Conservation (phyloP, 1,140 invertebrate species). For the Propsilocerus akamusi region DNA sequence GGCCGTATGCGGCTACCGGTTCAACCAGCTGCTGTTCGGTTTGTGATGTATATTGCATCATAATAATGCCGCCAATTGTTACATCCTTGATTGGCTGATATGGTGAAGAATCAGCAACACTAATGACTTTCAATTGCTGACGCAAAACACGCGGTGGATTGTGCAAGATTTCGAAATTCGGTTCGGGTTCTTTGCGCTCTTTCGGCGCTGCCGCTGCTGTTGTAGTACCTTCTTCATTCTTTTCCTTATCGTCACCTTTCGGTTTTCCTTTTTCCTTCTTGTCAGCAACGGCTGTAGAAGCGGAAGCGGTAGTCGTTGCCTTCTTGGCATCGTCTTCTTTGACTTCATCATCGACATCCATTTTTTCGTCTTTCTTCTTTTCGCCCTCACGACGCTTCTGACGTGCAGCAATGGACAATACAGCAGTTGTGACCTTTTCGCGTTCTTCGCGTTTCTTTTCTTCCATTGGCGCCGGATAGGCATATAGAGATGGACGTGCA, state of each 20-base stretch:
- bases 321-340: slow-evolving; percentile 34
- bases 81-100: slow-evolving; percentile 83
- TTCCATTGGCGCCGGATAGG: slow-evolving; percentile 90
- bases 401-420: slow-evolving; percentile 89
- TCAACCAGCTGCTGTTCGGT: slow-evolving; percentile 80
- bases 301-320: slow-evolving; percentile 29
- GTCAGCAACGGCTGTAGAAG: slow-evolving; percentile 27
- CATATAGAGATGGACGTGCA: slow-evolving; percentile 86
- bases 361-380: slow-evolving; percentile 39
- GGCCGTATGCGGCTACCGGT: slow-evolving; percentile 82
- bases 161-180: slow-evolving; percentile 75
- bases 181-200: slow-evolving; percentile 68
- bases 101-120: slow-evolving; percentile 56
- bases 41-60: slow-evolving; percentile 64
- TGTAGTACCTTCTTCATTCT: slow-evolving; percentile 19
- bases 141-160: slow-evolving; percentile 91
- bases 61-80: slow-evolving; percentile 87
- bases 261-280: slow-evolving; percentile 33
- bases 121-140: slow-evolving; percentile 78
- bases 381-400: slow-evolving; percentile 58
- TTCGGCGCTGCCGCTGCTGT: slow-evolving; percentile 24
- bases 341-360: slow-evolving; percentile 51
- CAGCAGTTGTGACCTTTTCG: slow-evolving; percentile 90
- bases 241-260: slow-evolving; percentile 23
- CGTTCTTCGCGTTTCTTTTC: slow-evolving; percentile 96